Evolutionary conservation across 2,797 vertebrate species (phyloP).

Genomic region (Coranthus polyacanthus): DNA sequence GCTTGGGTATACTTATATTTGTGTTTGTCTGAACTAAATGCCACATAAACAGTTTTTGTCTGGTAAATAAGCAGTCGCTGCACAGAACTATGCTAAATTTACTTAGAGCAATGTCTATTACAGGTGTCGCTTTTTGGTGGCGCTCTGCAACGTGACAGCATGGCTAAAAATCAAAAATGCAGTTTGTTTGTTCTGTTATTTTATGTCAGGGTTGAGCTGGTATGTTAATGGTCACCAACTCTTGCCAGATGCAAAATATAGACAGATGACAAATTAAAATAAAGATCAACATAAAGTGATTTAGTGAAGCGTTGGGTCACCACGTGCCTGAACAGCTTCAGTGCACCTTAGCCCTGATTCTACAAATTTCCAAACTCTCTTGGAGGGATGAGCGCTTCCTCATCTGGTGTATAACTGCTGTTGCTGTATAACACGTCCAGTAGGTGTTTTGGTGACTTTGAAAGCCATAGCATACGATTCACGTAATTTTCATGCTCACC

Average conservation of each 20-base stretch:
- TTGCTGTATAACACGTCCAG: no score
- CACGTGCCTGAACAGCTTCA: no score
- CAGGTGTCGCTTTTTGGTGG: neutral
- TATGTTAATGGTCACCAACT: neutral
- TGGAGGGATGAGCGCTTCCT: no score
- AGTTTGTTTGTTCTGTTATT: neutral
- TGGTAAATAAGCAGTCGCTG: neutral
- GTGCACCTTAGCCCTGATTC: no score
- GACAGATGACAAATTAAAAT: neutral
- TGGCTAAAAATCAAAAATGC: neutral
- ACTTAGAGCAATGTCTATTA: neutral
- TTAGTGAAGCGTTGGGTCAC: no score
- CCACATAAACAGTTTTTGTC: neutral
- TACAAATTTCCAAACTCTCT: no score
- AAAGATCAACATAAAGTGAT: neutral
- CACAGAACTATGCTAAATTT: constrained; percentile 8
- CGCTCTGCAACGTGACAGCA: neutral
- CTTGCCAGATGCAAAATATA: neutral
- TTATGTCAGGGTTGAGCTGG: neutral
- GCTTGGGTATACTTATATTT: constrained; percentile 18
- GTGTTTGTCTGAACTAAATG: constrained; percentile 25
- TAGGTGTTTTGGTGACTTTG: no score
- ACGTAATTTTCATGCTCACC: no score
- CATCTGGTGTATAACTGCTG: no score
- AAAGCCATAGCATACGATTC: no score